phyloP scores from a whole-genome alignment of 2,888 invertebrate genomes.

The Nymphalis c-album region DNA sequence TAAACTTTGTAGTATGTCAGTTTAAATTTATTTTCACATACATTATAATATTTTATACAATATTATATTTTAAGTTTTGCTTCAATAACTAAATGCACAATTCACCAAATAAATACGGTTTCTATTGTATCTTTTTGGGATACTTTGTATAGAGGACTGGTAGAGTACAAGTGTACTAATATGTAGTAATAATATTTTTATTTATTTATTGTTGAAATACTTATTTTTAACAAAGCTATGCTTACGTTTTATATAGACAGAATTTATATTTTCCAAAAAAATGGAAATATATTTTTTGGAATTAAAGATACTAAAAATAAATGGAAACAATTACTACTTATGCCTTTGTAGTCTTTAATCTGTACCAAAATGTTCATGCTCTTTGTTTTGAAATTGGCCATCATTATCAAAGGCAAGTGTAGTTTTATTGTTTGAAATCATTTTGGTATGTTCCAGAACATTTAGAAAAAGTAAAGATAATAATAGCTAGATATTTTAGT shows the following conservation, averaged over 20 bases:
- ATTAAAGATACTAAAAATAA: slow-evolving; percentile 21
- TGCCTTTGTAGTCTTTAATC: slow-evolving; percentile 31
- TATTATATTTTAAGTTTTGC: no score
- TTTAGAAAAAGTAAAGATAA: slow-evolving; percentile 7
- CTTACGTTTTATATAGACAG: no score
- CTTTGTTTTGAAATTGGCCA: slow-evolving; percentile 33
- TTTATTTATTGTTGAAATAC: no score
- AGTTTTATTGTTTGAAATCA: slow-evolving; percentile 29
- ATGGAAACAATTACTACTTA: slow-evolving; percentile 23
- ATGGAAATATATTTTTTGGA: neutral
- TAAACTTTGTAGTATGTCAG: neutral
- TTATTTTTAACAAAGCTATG: no score
- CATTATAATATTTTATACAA: no score
- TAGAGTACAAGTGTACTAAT: no score
- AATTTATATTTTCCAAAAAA: no score
- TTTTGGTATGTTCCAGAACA: slow-evolving; percentile 24
- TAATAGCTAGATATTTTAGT: neutral
- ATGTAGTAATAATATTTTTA: no score
- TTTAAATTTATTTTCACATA: neutral
- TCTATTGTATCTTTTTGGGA: no score
- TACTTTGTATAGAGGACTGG: no score
- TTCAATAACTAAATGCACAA: no score
- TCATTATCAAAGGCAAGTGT: slow-evolving; percentile 27
- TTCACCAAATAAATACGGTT: no score
- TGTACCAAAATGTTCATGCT: slow-evolving; percentile 29